Evolutionary conservation across 2,113 vertebrate species (phyloP), one percentile per base, ranked within the genome.

Genomic region (Taurulus bubalis): DNA sequence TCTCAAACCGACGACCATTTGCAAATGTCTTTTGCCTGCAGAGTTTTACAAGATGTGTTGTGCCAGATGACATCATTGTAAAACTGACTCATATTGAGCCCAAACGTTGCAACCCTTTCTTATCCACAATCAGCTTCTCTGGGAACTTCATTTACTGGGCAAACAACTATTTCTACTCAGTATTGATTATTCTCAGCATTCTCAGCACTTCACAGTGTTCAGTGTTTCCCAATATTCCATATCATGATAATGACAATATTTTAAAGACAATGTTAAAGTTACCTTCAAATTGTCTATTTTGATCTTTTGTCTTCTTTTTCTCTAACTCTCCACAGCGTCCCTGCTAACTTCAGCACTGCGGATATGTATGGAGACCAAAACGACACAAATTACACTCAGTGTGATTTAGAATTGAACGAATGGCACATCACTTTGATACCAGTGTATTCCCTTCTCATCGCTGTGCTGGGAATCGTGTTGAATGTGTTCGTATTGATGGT

Each of bases 401-500:
- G 91, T 59, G 0, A 1, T 1, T 11, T 8, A 28, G 0, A 4
- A 0, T 12, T 59, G 4, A 71, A 76, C 83, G 5, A 82, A 1
- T 95, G 93, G 95, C 7, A 96, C 3, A 40, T 79, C 0, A 20
- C 81, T 51, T 93, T 90, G 68, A 91, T 97, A 70, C 93, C 96
- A 0, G 75, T 76, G 3, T 97, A 95, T 84, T 94, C 97, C 89
- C 92, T 95, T 93, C 4, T 93, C 71, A 90, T 97, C 82, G 93
- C 95, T 28, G 40, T 93, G 38, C 79, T 97, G 49, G 96, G 96
- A 11, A 53, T 91, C 0, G 18, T 95, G 0, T 96, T 96, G 53
- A 98, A 98, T 56, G 5, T 89, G 9, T 97, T 98, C 30, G 96
- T 98, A 36, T 95, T 98, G 83, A 79, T 87, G 0, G 86, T 98